Percentiles rank a stretch among this genome's conserved stretches.
Conservation (phyloP, 2,797 vertebrate genomes). For the Threskiornis aethiopicus region DNA sequence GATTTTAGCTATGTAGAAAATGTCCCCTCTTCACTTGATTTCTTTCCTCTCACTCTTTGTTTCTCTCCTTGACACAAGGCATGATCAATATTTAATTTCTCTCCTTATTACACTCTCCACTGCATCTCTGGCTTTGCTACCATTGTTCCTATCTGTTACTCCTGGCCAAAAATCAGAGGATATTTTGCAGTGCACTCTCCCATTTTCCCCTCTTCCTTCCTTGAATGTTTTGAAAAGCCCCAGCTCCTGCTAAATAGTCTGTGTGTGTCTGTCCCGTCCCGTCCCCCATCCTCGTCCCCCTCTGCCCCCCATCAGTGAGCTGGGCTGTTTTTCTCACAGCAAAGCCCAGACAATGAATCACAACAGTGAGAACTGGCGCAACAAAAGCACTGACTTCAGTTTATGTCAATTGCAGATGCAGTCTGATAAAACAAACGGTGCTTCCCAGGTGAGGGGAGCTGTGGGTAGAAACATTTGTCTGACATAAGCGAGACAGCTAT, state of each 20-base stretch:
- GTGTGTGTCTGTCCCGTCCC: too few species aligned
- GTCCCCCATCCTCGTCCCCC: too few species aligned
- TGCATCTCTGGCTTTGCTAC: neutral
- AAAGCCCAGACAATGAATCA: neutral
- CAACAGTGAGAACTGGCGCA: neutral
- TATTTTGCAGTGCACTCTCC: neutral
- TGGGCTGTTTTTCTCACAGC: neutral
- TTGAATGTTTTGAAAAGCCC: neutral
- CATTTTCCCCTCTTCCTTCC: neutral
- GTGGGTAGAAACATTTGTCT: neutral
- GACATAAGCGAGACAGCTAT: neutral
- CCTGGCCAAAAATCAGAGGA: neutral
- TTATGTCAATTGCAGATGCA: neutral
- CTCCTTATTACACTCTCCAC: neutral
- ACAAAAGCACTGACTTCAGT: neutral
- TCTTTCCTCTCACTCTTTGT: neutral
- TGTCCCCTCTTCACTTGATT: neutral
- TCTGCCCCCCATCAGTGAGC: neutral
- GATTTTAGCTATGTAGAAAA: neutral
- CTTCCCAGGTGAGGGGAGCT: neutral
- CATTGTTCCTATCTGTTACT: neutral
- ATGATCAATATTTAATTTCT: slow-evolving; percentile 19
- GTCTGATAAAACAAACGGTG: neutral
- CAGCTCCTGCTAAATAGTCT: neutral
- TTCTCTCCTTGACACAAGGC: neutral